A percentile compares a stretch with the other conserved stretches of the same genome.
Conservation (phyloP, 2,797 vertebrate species). For the Spizella passerina region DNA sequence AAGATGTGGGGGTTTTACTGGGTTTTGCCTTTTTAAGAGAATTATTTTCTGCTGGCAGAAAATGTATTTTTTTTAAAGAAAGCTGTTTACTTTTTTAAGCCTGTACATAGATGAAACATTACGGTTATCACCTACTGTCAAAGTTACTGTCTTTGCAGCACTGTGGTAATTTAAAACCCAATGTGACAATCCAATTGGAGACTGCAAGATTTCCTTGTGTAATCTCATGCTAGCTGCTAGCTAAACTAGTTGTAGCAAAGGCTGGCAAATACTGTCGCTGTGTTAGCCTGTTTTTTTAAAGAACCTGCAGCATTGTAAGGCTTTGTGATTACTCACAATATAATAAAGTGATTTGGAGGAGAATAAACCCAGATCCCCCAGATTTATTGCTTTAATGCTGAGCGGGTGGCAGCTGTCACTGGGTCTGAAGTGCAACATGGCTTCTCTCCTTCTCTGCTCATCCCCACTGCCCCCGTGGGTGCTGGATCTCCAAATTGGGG, state of each 20-base stretch:
- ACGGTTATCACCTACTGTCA: background rate
- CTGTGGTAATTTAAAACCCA: slow-evolving; percentile 13
- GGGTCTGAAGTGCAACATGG: background rate
- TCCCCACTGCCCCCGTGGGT: fast-evolving
- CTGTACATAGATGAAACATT: background rate
- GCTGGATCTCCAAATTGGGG: background rate
- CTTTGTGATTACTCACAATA: slow-evolving; percentile 35
- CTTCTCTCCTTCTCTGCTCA: background rate
- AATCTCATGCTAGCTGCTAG: background rate
- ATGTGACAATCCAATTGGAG: slow-evolving; percentile 6
- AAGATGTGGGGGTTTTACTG: background rate
- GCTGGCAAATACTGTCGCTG: background rate
- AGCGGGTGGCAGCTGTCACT: background rate
- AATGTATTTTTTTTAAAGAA: background rate
- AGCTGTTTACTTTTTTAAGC: slow-evolving; percentile 1
- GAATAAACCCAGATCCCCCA: background rate
- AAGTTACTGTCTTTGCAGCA: background rate
- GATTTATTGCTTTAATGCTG: background rate
- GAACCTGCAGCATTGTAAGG: slow-evolving; percentile 27
- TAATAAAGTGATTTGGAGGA: slow-evolving; percentile 60
- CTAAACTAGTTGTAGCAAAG: slow-evolving; percentile 1
- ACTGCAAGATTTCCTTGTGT: slow-evolving; percentile 37
- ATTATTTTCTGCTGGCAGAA: slow-evolving; percentile 67
- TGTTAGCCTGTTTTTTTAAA: background rate
- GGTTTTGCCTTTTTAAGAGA: slow-evolving; percentile 33